Evolutionary conservation across 37 sponge, comb jelly and placozoan species (phyloP), one percentile per base, ranked within the genome.

Genomic region (Petrosia ficiformis): DNA sequence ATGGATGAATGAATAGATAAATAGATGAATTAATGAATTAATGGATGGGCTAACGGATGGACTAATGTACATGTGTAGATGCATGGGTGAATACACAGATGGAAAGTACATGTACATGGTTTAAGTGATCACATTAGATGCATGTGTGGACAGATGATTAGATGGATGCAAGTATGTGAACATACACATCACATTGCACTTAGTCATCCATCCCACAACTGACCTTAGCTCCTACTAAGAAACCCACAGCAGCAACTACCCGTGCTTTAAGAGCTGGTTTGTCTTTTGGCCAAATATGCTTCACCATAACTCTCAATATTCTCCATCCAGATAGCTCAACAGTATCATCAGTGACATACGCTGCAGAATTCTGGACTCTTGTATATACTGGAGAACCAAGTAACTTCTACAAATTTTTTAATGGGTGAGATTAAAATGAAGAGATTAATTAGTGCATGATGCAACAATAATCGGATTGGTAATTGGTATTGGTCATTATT

Each of bases 271-370:
- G 72, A 4, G 52, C 43, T 28, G 90, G 90, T 26, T 84, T 77
- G 37, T 89, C 90, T 65, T 70, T 71, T 0, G 97, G 97, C 97
- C 97, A 96, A 32, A 93, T 59, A 59, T 93, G 87, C 26, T 73
- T 74, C 69, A 93, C 0, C 97, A 96, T 96, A 61, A 80, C 86
- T 44, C 77, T 82, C 64, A 96, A 70, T 42, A 96, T 92, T 63
- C 65, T 83, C 86, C 91, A 85, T 3, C 87, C 82, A 3, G 73
- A 42, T 44, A 87, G 57, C 57, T 80, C 64, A 2, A 60, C 77
- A 16, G 38, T 61, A 24, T 71, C 77, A 37, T 63, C 82, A n/a
- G 79, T 72, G 6, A 66, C 57, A 36, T 33, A 35, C 22, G 42
- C 44, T 34, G 37, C 44, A 42, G 25, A 6, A 22, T 61, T 24